These are phyloP conservation scores for Panurus biarmicus DNA, from an alignment of 2,113 vertebrate species.

Conservation along the genomic window DNA sequence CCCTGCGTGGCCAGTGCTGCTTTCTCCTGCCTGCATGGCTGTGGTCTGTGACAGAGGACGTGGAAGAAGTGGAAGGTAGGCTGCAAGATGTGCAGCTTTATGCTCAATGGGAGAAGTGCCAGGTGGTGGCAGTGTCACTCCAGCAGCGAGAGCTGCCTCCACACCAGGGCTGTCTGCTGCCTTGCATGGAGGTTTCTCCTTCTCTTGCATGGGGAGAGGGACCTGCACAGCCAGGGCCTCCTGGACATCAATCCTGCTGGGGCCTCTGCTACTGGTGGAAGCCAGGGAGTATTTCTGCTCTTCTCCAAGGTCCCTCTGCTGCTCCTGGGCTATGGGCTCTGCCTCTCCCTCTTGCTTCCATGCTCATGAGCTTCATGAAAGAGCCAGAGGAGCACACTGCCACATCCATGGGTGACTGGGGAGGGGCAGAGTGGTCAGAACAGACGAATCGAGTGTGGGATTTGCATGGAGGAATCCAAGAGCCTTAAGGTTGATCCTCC, in stretches of 20 bases:
- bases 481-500: background rate
- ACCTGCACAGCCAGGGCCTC: background rate
- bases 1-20: background rate
- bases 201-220: background rate
- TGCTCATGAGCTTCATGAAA: background rate
- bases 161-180: rapidly evolving
- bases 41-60: rapidly evolving
- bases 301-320: background rate
- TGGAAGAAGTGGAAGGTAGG: background rate
- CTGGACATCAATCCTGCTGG: background rate
- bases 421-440: background rate
- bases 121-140: slow-evolving; percentile 30
- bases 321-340: background rate
- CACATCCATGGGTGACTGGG: background rate
- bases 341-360: background rate
- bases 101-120: background rate
- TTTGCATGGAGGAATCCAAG: background rate
- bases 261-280: background rate
- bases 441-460: rapidly evolving
- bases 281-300: background rate
- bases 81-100: background rate
- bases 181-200: background rate
- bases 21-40: background rate
- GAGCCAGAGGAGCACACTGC: background rate
- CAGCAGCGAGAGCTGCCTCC: background rate